These are phyloP conservation scores for Pantherophis alleghaniensis DNA, from an alignment of 2,797 vertebrate species.

Conservation along the genomic window DNA sequence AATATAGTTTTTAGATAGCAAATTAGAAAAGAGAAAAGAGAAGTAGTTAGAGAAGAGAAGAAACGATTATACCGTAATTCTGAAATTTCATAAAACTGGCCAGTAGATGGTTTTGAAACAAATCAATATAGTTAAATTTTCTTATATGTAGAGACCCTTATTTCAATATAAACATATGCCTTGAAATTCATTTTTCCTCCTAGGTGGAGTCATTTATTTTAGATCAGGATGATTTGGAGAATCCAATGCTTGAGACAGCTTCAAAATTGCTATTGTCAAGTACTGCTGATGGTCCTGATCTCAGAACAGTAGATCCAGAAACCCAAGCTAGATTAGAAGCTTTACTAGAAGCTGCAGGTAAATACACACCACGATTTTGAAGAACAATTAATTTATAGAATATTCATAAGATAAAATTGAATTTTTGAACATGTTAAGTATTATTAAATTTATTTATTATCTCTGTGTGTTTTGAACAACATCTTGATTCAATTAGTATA, in stretches of 20 bases:
- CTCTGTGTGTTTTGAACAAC: not conserved
- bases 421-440: not conserved
- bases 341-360: conserved; percentile 81
- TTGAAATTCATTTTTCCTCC: conserved; percentile 26
- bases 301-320: conserved; percentile 81
- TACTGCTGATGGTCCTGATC: conserved; percentile 79
- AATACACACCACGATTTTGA: not conserved
- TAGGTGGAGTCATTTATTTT: conserved; percentile 83
- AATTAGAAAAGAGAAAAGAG: not conserved
- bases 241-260: conserved; percentile 81
- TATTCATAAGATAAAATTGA: not conserved
- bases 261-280: conserved; percentile 80
- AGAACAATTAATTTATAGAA: not conserved
- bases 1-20: not conserved
- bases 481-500: not conserved
- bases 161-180: not conserved
- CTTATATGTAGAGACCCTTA: not conserved
- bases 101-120: not conserved
- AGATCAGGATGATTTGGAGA: conserved; percentile 83
- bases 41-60: not conserved
- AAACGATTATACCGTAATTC: not conserved
- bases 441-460: not conserved
- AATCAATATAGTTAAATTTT: not conserved
- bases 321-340: conserved; percentile 82
- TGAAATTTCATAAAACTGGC: not conserved